Conservation (phyloP, 2,888 invertebrate species). For the Pseudolycoriella hygida region DNA sequence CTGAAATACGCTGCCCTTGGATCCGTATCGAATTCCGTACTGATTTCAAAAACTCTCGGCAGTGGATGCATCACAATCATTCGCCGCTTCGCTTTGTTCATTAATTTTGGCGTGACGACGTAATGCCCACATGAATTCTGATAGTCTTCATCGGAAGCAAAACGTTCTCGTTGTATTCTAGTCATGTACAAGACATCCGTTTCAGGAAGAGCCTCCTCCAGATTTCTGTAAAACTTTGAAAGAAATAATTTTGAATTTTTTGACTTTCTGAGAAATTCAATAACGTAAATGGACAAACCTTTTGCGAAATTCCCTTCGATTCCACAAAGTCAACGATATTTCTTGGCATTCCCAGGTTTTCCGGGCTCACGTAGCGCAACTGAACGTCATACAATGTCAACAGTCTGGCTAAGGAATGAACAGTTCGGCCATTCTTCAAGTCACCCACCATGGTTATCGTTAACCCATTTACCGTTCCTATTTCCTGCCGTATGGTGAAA, state of each 20-base stretch:
- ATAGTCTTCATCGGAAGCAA: slow-evolving; percentile 68
- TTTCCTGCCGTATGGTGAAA: slow-evolving; percentile 96
- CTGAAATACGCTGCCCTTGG: slow-evolving; percentile 96
- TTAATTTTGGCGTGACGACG: slow-evolving; percentile 83
- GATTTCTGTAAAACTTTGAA: slow-evolving; percentile 1
- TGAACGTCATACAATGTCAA: slow-evolving; percentile 88
- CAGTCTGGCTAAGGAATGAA: slow-evolving; percentile 88
- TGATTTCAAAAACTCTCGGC: slow-evolving; percentile 88
- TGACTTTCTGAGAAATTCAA: too few species aligned
- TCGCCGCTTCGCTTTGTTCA: slow-evolving; percentile 83
- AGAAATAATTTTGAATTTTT: too few species aligned
- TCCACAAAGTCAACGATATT: slow-evolving; percentile 64
- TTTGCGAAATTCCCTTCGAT: slow-evolving; percentile 62
- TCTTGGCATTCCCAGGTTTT: slow-evolving; percentile 77
- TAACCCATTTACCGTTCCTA: slow-evolving; percentile 93
- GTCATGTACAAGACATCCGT: slow-evolving; percentile 99
- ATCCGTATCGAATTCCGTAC: slow-evolving; percentile 86
- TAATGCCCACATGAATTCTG: slow-evolving; percentile 69
- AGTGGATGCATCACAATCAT: slow-evolving; percentile 97
- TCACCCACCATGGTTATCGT: slow-evolving; percentile 98
- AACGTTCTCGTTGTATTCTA: slow-evolving; percentile 88
- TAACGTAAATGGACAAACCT: too few species aligned
- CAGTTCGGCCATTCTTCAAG: slow-evolving; percentile 92
- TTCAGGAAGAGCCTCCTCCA: slow-evolving; percentile 18
- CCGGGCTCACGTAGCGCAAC: slow-evolving; percentile 79